Percentiles rank a stretch among this genome's conserved stretches.
Conservation (phyloP, 2,888 invertebrate species). For the Iselma pallidipennis region DNA sequence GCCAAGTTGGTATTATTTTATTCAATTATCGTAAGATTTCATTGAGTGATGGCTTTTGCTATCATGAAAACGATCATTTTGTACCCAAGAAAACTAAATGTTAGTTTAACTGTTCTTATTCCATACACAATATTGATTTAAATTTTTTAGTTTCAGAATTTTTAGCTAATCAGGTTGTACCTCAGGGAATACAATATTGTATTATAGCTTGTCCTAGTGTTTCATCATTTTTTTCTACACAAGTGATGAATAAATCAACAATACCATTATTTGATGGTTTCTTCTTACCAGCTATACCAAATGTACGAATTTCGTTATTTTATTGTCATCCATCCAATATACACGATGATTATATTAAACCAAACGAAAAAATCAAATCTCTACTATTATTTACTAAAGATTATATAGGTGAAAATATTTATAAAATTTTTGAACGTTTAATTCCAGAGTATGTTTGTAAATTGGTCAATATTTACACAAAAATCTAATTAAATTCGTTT, state of each 20-base stretch:
- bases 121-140: neutral
- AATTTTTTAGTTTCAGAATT: conserved; percentile 41
- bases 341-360: conserved; percentile 30
- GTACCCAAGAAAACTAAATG: conserved; percentile 9
- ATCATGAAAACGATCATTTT: conserved; percentile 31
- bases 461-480: neutral
- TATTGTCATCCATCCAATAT: conserved; percentile 36
- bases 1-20: conserved; percentile 40
- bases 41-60: conserved; percentile 40
- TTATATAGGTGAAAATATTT: conserved; percentile 29
- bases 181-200: conserved; percentile 38
- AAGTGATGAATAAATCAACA: conserved; percentile 21
- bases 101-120: conserved; percentile 1
- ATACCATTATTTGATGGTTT: conserved; percentile 38
- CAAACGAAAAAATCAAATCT: conserved; percentile 40
- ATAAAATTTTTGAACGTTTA: conserved; percentile 32
- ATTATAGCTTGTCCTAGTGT: conserved; percentile 43
- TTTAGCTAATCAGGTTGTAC: conserved; percentile 42
- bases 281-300: conserved; percentile 44
- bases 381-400: conserved; percentile 40
- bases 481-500: neutral
- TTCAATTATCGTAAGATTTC: conserved; percentile 40
- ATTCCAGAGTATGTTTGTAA: conserved; percentile 33
- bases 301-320: conserved; percentile 41
- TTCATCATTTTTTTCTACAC: conserved; percentile 36